Percentiles rank a stretch among this genome's conserved stretches.
These are phyloP conservation scores for Suricata suricatta DNA, from an alignment of 2,113 vertebrate genomes.

Conservation along the genomic window DNA sequence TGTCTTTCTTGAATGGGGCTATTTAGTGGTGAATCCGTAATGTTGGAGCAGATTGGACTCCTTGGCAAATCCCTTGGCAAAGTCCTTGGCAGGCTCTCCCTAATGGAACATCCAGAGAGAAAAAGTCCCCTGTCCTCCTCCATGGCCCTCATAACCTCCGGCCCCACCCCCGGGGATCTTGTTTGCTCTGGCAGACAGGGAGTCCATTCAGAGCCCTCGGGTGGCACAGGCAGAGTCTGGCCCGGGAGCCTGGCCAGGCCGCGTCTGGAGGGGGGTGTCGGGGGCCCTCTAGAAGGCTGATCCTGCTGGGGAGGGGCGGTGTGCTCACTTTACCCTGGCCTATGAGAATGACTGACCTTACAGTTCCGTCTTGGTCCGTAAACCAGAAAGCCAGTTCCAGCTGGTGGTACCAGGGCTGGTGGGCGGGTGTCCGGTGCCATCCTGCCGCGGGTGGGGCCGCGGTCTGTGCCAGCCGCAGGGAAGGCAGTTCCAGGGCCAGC, in stretches of 20 bases:
- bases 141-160: not conserved
- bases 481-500: not conserved
- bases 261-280: not conserved
- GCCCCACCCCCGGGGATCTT: conserved; percentile 28
- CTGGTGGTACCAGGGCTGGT: not conserved
- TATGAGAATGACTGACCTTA: conserved; percentile 54
- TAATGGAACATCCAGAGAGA: conserved; percentile 63
- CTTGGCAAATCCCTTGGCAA: conserved; percentile 58
- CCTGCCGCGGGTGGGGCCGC: conserved; percentile 7
- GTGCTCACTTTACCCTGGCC: conserved; percentile 1
- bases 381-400: conserved; percentile 70
- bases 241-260: conserved; percentile 1
- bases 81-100: conserved; percentile 48
- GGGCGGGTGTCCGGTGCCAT: conserved; percentile 51
- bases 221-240: conserved; percentile 26
- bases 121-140: conserved; percentile 60
- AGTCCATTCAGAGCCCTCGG: conserved; percentile 61
- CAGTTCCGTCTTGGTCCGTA: conserved; percentile 52
- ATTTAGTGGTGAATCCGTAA: conserved; percentile 34
- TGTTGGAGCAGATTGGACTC: not conserved
- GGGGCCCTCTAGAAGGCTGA: conserved; percentile 3
- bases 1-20: conserved; percentile 58
- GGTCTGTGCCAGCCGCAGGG: not conserved
- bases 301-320: not conserved
- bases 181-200: conserved; percentile 77